These are phyloP conservation scores for Aricia artaxerxes DNA, from an alignment of 2,888 invertebrate genomes.

Conservation along the genomic window DNA sequence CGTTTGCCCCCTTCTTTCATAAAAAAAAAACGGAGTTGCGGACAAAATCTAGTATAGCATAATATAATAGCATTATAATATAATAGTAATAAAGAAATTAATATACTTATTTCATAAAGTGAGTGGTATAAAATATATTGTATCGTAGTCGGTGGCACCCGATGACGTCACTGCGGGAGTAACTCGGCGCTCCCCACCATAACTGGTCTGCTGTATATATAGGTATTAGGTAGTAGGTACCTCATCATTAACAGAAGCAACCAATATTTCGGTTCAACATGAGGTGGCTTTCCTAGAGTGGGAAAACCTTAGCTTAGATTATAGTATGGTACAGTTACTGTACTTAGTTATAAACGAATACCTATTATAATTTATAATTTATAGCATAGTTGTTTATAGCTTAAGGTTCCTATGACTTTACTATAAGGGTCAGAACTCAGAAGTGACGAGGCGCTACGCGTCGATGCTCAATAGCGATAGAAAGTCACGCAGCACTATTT, in stretches of 20 bases:
- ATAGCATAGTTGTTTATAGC: too few relatives aligned
- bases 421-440: too few relatives aligned
- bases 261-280: background rate
- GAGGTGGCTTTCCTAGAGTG: too few relatives aligned
- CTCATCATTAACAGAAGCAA: background rate
- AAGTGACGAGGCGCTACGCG: too few relatives aligned
- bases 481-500: too few relatives aligned
- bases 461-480: too few relatives aligned
- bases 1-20: too few relatives aligned
- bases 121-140: background rate
- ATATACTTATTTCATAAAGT: background rate
- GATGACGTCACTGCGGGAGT: constrained; percentile 10
- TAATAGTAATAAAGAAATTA: background rate
- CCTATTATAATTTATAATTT: too few relatives aligned
- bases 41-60: background rate
- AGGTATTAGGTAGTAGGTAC: background rate
- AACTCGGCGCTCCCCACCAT: constrained; percentile 16
- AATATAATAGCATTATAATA: background rate
- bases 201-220: constrained; percentile 9
- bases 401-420: too few relatives aligned
- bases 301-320: too few relatives aligned
- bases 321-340: too few relatives aligned
- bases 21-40: background rate
- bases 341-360: too few relatives aligned
- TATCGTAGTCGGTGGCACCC: constrained; percentile 1